These are phyloP conservation scores for Coecobrya sp. DNA, from an alignment of 2,888 invertebrate species.

Conservation along the genomic window DNA sequence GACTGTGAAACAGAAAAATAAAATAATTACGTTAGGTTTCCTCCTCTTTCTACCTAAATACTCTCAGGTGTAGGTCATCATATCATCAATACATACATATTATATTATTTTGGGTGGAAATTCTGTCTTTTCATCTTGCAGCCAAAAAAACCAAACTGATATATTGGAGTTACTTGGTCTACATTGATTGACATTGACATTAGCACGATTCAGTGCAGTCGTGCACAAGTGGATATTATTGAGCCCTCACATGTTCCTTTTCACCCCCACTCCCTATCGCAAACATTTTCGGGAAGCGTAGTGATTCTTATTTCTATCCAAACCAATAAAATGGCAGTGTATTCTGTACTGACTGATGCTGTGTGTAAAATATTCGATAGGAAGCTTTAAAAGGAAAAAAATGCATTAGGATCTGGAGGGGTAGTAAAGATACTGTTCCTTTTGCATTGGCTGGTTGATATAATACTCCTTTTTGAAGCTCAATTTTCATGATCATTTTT, in stretches of 20 bases:
- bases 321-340: neutral
- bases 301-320: neutral
- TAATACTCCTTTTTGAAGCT: neutral
- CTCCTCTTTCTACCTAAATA: too few species aligned
- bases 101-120: neutral
- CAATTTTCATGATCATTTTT: neutral
- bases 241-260: neutral
- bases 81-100: neutral
- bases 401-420: neutral
- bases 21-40: too few species aligned
- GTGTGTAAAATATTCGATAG: too few species aligned
- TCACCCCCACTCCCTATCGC: neutral
- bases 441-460: neutral
- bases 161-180: too few species aligned
- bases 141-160: neutral
- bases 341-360: too few species aligned
- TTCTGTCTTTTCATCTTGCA: neutral
- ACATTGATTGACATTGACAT: conserved; percentile 58
- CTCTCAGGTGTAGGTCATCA: too few species aligned
- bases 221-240: neutral
- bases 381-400: too few species aligned
- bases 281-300: neutral
- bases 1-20: too few species aligned
- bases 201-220: neutral
- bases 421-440: neutral